phyloP scores from a whole-genome alignment of 1,140 invertebrate species.

The Leptinotarsa texana region DNA sequence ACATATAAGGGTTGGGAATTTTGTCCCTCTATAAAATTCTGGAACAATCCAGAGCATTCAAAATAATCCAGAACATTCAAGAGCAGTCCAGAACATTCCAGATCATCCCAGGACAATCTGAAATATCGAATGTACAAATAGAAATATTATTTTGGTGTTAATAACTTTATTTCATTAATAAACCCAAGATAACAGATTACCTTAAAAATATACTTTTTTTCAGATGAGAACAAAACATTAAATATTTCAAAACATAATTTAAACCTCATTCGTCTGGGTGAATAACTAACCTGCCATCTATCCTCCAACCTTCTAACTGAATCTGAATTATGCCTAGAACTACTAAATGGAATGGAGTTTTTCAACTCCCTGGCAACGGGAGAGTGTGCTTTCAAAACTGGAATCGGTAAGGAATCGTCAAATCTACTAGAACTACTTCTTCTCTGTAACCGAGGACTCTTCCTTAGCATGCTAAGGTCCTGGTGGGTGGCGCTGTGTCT shows the following conservation, averaged over 20 bases:
- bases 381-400: constrained; percentile 60
- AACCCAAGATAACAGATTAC: too few relatives aligned
- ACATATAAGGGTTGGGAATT: too few relatives aligned
- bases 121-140: too few relatives aligned
- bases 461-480: constrained; percentile 45
- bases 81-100: too few relatives aligned
- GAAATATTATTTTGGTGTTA: too few relatives aligned
- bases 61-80: too few relatives aligned
- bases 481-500: constrained; percentile 54
- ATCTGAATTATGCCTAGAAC: constrained; percentile 49
- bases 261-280: background rate
- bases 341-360: constrained; percentile 53
- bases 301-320: constrained; percentile 59
- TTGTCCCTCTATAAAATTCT: too few relatives aligned
- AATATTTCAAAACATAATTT: background rate
- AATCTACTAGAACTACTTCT: constrained; percentile 52
- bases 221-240: background rate
- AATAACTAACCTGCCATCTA: constrained; percentile 57
- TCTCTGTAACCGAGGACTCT: constrained; percentile 48
- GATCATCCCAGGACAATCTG: too few relatives aligned
- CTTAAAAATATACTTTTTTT: too few relatives aligned
- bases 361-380: constrained; percentile 55
- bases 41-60: too few relatives aligned
- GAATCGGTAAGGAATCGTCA: constrained; percentile 58
- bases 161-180: too few relatives aligned